A percentile compares a stretch with the other conserved stretches of the same genome.
These are phyloP conservation scores for Coelopa pilipes DNA, from an alignment of 2,888 invertebrate species.

Conservation along the genomic window DNA sequence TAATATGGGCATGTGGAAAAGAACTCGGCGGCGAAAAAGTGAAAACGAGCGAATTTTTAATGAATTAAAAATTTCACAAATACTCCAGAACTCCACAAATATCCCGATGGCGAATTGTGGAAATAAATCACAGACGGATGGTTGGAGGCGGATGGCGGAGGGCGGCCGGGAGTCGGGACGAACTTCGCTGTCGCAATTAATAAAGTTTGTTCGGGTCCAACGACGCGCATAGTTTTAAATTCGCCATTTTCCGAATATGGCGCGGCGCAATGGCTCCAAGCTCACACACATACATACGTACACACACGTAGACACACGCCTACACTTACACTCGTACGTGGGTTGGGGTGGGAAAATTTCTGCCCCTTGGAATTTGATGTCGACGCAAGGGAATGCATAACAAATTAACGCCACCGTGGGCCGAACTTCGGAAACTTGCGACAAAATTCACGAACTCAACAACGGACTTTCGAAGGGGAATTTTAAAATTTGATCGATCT, in stretches of 20 bases:
- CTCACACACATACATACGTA: too few species aligned
- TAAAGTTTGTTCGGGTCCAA: slow-evolving; percentile 28
- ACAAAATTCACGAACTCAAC: neutral
- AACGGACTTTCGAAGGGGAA: neutral
- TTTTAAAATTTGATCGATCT: neutral
- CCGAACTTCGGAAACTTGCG: neutral
- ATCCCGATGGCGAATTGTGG: neutral
- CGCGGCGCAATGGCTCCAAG: neutral
- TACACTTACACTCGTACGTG: neutral
- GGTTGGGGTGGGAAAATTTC: neutral
- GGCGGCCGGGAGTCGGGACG: too few species aligned
- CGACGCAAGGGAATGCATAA: neutral
- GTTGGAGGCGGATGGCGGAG: slow-evolving; percentile 8
- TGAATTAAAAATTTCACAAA: neutral
- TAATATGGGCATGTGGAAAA: neutral
- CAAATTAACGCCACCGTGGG: slow-evolving; percentile 8
- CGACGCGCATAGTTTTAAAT: slow-evolving; percentile 10
- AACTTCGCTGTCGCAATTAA: slow-evolving; percentile 34
- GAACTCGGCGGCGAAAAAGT: neutral
- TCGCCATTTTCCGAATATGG: neutral
- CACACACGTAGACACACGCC: neutral
- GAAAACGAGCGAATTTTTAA: neutral
- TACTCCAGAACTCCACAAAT: neutral
- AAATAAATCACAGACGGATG: neutral
- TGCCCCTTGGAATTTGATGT: neutral